Evolutionary conservation across 2,888 invertebrate genomes (phyloP), one percentile per base, ranked within the genome.

Genomic region (Brenthis hecate): DNA sequence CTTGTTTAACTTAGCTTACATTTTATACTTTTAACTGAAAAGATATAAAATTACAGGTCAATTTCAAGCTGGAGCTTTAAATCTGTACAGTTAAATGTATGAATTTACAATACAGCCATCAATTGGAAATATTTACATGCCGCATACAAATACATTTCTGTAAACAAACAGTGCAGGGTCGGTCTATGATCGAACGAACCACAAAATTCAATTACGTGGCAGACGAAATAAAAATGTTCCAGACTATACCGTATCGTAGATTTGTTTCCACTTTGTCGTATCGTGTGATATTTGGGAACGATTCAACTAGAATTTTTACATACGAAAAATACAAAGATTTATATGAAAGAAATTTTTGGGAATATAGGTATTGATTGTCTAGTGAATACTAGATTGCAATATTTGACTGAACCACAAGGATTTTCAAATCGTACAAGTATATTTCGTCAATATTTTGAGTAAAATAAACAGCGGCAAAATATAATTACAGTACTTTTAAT

Each of bases 121-220:
- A 63, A 65, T 47, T 70, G 58, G 56, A 67, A 70, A 70, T 53
- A 70, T 72, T 72, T 72, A 65, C 68, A 56, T 70, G 66, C 56
- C 63, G 63, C 68, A 72, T 68, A 61, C 64, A 70, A 72, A 72
- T 70, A 58, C 57, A 72, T 72, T 67, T 68, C 58, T 68, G 63
- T 70, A 72, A 72, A 72, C 70, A 72, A 70, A 68, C 65, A 68
- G 70, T 68, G 67, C 62, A 54, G 64, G 69, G 75, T 70, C 72
- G 78, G 78, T 79, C 77, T 83, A 86, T 88, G 85, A 89, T 84
- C 80, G 85, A 80, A 80, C 79, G 78, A 76, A 83, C 89, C 89
- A 85, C 89, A 86, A 85, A 90, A 91, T 90, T 91, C 89, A 89
- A 91, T 91, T 89, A 89, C 87, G 83, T 82, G 81, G 82, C 84